Evolutionary conservation across 1,140 invertebrate species (phyloP), one percentile per base, ranked within the genome.

Genomic region (Physella acuta): DNA sequence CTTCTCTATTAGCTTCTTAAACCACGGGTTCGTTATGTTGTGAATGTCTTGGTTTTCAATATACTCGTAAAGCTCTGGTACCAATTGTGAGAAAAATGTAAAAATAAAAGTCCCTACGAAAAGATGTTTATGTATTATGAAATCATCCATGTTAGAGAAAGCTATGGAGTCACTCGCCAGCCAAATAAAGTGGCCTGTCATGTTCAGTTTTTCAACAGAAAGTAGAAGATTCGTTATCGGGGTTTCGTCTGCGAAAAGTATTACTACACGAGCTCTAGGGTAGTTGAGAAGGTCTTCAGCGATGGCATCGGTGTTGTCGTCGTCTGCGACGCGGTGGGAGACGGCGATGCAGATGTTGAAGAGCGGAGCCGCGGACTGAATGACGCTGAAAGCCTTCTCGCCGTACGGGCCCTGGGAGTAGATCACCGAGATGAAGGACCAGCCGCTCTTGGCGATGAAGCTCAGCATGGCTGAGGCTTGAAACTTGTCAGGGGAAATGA

Each of bases 381-480:
- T 24, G 2, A 17, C 36, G 3, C 44, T 37, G 30, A 26, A 62
- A n/a, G 60, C 60, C 20, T 26, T 44, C 26, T 91, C 89, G 26
- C 90, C 90, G 75, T 91, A 91, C 75, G 90, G 89, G 62, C 90
- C 90, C 76, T 90, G 88, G 36, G 89, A 88, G 33, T 89, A 89
- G 0, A 92, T 87, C 0, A 90, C 89, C 0, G 89, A 90, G 33
- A 91, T 88, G 78, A 90, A 92, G 68, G 88, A 89, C 90, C 90
- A 92, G 20, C 87, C 87, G 60, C 90, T 86, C 16, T 71, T 85
- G 77, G 69, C 83, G 30, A 90, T 85, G 58, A 91, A 88, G 78
- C 90, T 89, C 8, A 89, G 88, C 84, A 92, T 90, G 0, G 89
- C 90, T 73, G 88, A 86, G 0, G 89, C 89, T 81, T 91, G 90